Evolutionary conservation across 2,113 vertebrate genomes (phyloP).

Genomic region (Pimephales promelas): DNA sequence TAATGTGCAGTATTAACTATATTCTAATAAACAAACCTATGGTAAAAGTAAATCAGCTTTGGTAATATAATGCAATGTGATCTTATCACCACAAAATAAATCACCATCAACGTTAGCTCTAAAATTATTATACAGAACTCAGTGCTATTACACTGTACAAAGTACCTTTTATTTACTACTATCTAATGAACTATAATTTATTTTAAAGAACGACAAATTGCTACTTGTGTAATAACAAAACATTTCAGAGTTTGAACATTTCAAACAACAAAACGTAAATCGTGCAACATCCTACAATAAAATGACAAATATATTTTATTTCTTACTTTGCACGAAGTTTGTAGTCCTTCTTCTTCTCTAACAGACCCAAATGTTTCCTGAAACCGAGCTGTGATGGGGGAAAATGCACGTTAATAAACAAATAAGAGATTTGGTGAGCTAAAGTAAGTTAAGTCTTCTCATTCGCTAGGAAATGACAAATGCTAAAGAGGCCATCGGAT

Average conservation of each 20-base stretch:
- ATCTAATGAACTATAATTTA: not conserved
- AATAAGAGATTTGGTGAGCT: not conserved
- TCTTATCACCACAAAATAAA: not conserved
- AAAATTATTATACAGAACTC: not conserved
- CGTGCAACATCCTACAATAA: not conserved
- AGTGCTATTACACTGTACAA: not conserved
- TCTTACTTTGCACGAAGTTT: constrained; percentile 89
- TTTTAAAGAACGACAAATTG: not conserved
- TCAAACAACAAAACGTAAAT: not conserved
- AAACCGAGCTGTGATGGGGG: constrained; percentile 76
- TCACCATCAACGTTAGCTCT: too few relatives aligned
- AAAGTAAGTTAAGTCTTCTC: not conserved
- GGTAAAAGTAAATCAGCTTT: not conserved
- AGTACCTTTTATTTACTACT: not conserved
- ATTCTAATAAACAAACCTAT: not conserved
- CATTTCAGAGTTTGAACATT: not conserved
- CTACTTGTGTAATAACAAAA: not conserved
- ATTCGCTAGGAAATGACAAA: too few relatives aligned
- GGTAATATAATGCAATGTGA: not conserved
- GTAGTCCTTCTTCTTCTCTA: constrained; percentile 98
- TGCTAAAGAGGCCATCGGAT: not conserved
- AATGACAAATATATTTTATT: not conserved
- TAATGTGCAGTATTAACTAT: not conserved
- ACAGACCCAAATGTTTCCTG: constrained; percentile 84
- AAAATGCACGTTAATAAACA: not conserved